Base-by-base conservation (phyloP, 2,888 invertebrate species). In the Teleogryllus oceanicus region DNA sequence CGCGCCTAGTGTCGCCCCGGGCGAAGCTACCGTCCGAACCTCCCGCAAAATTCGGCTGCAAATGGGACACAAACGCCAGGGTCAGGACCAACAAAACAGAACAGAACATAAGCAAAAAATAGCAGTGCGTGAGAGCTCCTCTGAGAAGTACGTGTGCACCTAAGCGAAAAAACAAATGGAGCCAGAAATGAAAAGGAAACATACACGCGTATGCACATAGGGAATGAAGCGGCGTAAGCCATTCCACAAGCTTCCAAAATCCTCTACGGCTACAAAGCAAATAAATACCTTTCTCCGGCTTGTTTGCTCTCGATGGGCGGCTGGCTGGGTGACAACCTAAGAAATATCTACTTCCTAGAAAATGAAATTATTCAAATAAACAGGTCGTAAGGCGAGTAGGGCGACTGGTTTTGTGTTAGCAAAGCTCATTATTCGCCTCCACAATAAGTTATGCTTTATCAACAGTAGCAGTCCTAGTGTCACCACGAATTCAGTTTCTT, bases 11-110 rank as follows among this genome's bases (percentile, higher is more conserved):
- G 76, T 79, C 79, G 21, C 76, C 79, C 37, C 79, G 62, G 12
- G 76, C 79, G 79, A 62, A 79, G 79, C 51, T 79, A 76, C 79
- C 79, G 50, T 79, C 79, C 18, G 76, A 18, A 13, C 62, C 62
- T 62, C 62, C 62, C 62, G 62, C 62, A n/a, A 62, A 62, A 62
- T 62, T 62, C n/a, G 62, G 62, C 62, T 62, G 62, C 62, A 62
- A 62, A 62, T 62, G 62, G 62, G 62, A 62, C 62, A 62, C 62
- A 62, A 62, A 62, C n/a, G 62, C 62, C 13, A 62, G 62, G 62
- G 62, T 62, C 62, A 62, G 62, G 62, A 62, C 62, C 62, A 62
- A 62, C 62, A 62, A 62, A 62, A 62, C 62, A 62, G 62, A 62
- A 62, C 3, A 62, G 62, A 62, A 62, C 62, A 62, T 62, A 62